These are phyloP conservation scores for Stictocephala bisonia DNA, from an alignment of 2,888 invertebrate genomes.

Conservation along the genomic window DNA sequence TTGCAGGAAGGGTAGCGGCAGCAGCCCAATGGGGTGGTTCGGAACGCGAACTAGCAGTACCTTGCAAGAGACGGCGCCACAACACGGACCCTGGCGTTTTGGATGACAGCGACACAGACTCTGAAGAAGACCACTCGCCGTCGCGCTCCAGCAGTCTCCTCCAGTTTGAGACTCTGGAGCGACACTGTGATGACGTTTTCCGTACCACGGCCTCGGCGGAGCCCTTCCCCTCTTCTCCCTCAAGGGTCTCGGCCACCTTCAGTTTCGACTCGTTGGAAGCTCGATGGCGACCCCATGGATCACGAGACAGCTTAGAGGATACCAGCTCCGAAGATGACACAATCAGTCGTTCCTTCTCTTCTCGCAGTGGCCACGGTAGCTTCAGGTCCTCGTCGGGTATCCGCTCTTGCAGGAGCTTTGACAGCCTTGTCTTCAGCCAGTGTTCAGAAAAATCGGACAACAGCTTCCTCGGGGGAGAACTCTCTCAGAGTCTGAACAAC, in stretches of 20 bases:
- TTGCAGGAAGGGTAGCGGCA: slow-evolving; percentile 66
- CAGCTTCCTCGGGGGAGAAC: slow-evolving; percentile 54
- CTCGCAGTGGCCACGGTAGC: slow-evolving; percentile 53
- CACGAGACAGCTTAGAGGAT: slow-evolving; percentile 68
- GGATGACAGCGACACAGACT: slow-evolving; percentile 59
- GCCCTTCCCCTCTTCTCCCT: slow-evolving; percentile 55
- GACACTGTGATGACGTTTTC: slow-evolving; percentile 71
- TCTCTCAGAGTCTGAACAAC: slow-evolving; percentile 58
- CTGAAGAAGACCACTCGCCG: slow-evolving; percentile 50
- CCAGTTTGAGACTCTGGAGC: slow-evolving; percentile 86
- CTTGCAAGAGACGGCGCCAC: slow-evolving; percentile 77
- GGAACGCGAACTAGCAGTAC: slow-evolving; percentile 80
- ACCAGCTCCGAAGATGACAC: slow-evolving; percentile 56
- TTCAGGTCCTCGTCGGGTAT: slow-evolving; percentile 60
- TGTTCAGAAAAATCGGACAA: slow-evolving; percentile 44
- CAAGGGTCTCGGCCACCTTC: slow-evolving; percentile 50
- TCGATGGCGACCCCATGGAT: slow-evolving; percentile 66
- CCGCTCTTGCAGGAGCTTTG: slow-evolving; percentile 67
- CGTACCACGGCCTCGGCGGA: slow-evolving; percentile 59
- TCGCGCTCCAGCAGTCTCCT: slow-evolving; percentile 81
- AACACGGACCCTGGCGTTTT: slow-evolving; percentile 58
- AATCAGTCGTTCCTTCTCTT: slow-evolving; percentile 55
- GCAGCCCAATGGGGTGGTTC: slow-evolving; percentile 71
- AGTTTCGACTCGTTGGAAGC: slow-evolving; percentile 63
- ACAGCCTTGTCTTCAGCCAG: slow-evolving; percentile 65